Evolutionary conservation across 2,113 vertebrate genomes (phyloP).

Genomic region (Taxidea taxus): DNA sequence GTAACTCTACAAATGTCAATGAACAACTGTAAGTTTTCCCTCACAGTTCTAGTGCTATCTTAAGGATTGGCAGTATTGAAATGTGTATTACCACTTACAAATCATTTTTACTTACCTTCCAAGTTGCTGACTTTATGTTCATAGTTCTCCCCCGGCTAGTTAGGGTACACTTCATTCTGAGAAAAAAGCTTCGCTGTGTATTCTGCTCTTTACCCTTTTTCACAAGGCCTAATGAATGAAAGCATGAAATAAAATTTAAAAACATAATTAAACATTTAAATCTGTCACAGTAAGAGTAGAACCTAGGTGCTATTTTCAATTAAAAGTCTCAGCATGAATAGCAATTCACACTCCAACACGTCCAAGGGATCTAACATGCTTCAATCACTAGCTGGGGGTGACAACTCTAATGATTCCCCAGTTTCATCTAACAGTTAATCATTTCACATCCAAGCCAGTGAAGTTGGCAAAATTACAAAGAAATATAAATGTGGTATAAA

Average conservation of each 20-base stretch:
- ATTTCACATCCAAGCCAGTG: neutral
- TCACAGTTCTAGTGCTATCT: neutral
- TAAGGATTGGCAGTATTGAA: neutral
- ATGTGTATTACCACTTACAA: neutral
- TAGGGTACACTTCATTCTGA: slow-evolving; percentile 98
- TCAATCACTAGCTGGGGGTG: neutral
- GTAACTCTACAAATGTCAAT: slow-evolving; percentile 26
- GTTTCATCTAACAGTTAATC: neutral
- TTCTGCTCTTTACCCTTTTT: slow-evolving; percentile 94
- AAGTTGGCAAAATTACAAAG: neutral
- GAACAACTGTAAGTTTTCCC: neutral
- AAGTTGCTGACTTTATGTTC: slow-evolving; percentile 98
- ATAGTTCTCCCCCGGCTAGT: slow-evolving; percentile 97
- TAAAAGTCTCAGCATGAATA: slow-evolving; percentile 11
- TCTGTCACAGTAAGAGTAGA: neutral
- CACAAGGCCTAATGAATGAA: slow-evolving; percentile 86
- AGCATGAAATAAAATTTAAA: slow-evolving; percentile 67
- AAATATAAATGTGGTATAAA: slow-evolving; percentile 4
- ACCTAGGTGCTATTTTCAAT: neutral
- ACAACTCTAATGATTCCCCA: neutral
- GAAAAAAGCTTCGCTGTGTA: slow-evolving; percentile 94
- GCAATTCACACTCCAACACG: neutral
- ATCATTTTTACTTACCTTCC: slow-evolving; percentile 89
- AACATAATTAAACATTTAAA: slow-evolving; percentile 5
- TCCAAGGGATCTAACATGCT: neutral